Evolutionary conservation across 1,140 invertebrate species (phyloP).

Genomic region (Drosophila saltans): DNA sequence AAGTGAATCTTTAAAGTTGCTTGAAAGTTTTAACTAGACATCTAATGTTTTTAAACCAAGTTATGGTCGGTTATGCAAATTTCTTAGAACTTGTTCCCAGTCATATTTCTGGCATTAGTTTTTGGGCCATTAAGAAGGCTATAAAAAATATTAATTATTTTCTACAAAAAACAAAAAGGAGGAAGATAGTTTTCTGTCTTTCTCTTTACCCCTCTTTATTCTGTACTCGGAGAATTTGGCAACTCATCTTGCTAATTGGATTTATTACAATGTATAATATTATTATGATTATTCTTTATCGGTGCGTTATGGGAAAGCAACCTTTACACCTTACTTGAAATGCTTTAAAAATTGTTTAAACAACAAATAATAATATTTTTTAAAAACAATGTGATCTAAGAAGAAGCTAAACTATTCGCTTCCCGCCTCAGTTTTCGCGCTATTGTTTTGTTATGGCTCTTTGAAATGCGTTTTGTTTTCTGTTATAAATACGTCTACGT

Average conservation of each 20-base stretch:
- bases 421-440: conserved; percentile 17
- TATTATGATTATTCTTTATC: neutral
- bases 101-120: neutral
- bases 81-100: conserved; percentile 13
- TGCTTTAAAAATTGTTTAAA: neutral
- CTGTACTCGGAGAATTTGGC: neutral
- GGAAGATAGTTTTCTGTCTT: too few relatives aligned
- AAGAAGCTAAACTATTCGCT: conserved; percentile 28
- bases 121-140: neutral
- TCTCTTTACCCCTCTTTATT: neutral
- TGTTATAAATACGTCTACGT: conserved; percentile 31
- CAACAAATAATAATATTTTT: conserved; percentile 13
- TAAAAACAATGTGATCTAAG: conserved; percentile 48
- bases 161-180: too few relatives aligned
- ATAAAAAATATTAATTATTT: conserved; percentile 4
- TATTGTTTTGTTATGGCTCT: neutral
- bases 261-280: neutral
- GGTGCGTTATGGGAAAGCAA: neutral
- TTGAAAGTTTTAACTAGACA: neutral
- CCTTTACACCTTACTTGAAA: neutral
- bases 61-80: neutral
- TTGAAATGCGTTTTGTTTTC: conserved; percentile 26
- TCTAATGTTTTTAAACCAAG: neutral
- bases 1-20: neutral
- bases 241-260: conserved; percentile 34